Evolutionary conservation across 2,888 invertebrate species (phyloP), one percentile per base, ranked within the genome.

Genomic region (Agriopis aurantiaria): DNA sequence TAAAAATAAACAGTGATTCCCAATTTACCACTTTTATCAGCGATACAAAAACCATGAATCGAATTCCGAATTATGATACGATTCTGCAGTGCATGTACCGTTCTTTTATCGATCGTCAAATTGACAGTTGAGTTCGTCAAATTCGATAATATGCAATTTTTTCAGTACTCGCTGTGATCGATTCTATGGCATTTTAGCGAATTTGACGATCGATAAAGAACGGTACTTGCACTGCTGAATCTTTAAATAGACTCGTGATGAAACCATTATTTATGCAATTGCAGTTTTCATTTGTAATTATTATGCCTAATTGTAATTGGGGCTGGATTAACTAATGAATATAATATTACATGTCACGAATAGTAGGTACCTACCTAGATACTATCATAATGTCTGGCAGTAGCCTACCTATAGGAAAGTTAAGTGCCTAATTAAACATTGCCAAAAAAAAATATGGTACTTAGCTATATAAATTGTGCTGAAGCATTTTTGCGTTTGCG

Each of bases 231-330:
- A n/a, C n/a, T n/a, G n/a, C n/a, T 90, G 89, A 88, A 90, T 90
- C 81, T 82, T 86, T 88, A 86, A 90, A 87, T 82, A 87, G 80
- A 73, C 58, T 77, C 76, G 83, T 83, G 85, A 86, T 88, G 84
- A 80, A 83, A 78, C 69, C 76, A 84, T 88, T 88, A 89, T 89
- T 90, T 89, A 90, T 90, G 88, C 89, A 89, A 85, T 83, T 86
- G 83, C 82, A 82, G 85, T 88, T 86, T 87, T 84, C 84, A 80
- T 81, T 82, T 77, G 83, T 87, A 85, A 87, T 89, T 83, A 88
- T 86, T 65, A 82, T 78, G 77, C 77, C 78, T 85, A 87, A 87
- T 88, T 87, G 88, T 85, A 87, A 87, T 88, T 87, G 88, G n/a
- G n/a, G n/a, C n/a, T n/a, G n/a, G n/a, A n/a, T n/a, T n/a, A n/a